These are phyloP conservation scores for Sebastes miniatus DNA, from an alignment of 2,797 vertebrate species.

Conservation along the genomic window DNA sequence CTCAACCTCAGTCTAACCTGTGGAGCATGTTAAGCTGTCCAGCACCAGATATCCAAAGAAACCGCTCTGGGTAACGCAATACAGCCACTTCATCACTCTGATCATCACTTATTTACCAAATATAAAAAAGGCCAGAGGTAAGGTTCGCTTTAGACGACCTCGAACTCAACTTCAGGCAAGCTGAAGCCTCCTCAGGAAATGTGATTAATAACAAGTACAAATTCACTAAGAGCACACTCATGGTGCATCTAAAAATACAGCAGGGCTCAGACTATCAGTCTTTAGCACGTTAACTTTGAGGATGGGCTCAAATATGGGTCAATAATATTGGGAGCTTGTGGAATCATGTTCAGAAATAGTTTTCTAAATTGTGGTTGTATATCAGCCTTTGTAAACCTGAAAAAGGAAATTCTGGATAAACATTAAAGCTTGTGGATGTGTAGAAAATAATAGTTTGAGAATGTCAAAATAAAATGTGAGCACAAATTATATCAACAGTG, in stretches of 20 bases:
- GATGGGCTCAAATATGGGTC: not conserved
- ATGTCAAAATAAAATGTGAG: not conserved
- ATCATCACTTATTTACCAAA: not conserved
- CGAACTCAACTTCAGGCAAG: not conserved
- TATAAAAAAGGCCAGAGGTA: not conserved
- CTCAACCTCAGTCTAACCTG: constrained; percentile 50
- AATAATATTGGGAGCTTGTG: not conserved
- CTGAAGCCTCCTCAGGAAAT: not conserved
- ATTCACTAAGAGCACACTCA: not conserved
- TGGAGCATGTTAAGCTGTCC: constrained; percentile 32
- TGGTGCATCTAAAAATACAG: constrained; percentile 32
- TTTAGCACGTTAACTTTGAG: not conserved
- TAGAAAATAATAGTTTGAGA: not conserved
- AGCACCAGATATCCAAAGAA: constrained; percentile 2
- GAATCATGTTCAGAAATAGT: not conserved
- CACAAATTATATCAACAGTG: not conserved
- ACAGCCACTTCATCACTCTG: not conserved
- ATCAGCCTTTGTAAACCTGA: not conserved
- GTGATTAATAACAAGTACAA: not conserved
- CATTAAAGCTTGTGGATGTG: not conserved
- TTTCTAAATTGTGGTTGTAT: not conserved
- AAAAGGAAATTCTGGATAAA: too few relatives aligned
- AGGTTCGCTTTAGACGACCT: not conserved
- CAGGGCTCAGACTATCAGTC: not conserved
- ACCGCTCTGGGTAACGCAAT: not conserved